phyloP scores from a whole-genome alignment of 2,888 invertebrate genomes.

The Tachina lurida region DNA sequence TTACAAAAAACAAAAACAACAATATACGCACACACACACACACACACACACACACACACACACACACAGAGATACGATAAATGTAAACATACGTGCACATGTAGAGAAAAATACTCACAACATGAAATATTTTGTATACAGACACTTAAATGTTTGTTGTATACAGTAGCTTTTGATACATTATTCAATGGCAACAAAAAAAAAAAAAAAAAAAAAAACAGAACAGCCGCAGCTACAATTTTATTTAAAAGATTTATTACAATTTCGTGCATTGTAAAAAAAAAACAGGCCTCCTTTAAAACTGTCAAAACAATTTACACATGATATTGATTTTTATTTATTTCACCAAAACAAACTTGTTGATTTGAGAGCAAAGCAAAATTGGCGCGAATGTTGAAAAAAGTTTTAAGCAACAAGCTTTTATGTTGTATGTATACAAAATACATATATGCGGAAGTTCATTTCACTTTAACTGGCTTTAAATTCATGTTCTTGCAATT shows the following conservation, averaged over 20 bases:
- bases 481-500: neutral
- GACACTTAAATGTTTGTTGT: constrained; percentile 57
- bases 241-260: constrained; percentile 73
- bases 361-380: constrained; percentile 55
- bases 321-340: constrained; percentile 68
- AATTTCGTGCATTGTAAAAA: constrained; percentile 73
- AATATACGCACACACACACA: constrained; percentile 6
- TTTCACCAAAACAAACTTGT: constrained; percentile 70
- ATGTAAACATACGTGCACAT: neutral
- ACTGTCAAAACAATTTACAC: constrained; percentile 70
- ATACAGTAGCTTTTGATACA: constrained; percentile 67
- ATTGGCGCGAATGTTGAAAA: constrained; percentile 48
- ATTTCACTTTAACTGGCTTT: neutral
- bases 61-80: no score
- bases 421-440: no score
- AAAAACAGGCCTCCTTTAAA: constrained; percentile 72
- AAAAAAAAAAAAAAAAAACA: no score
- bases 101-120: constrained; percentile 28
- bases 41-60: neutral
- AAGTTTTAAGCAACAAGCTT: neutral
- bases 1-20: constrained; percentile 52
- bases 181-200: constrained; percentile 37
- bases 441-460: no score
- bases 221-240: constrained; percentile 58
- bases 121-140: constrained; percentile 41